phyloP scores from a whole-genome alignment of 1,140 invertebrate genomes.

The Nephotettix cincticeps region DNA sequence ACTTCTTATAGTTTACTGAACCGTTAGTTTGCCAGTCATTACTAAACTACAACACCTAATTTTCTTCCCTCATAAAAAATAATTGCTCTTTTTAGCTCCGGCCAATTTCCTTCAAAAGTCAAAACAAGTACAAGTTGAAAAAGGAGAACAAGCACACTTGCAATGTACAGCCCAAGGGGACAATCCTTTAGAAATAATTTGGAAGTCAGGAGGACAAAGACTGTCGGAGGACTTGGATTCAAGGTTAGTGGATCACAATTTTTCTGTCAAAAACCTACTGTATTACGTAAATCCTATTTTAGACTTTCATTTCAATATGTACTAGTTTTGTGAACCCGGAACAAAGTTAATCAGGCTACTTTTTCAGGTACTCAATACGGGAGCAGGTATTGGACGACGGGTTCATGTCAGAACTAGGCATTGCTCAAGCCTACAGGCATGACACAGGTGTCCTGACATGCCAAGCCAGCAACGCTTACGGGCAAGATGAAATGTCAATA shows the following conservation, averaged over 20 bases:
- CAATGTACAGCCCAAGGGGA: constrained; percentile 88
- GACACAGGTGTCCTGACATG: constrained; percentile 90
- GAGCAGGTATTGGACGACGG: constrained; percentile 76
- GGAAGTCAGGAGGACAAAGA: constrained; percentile 56
- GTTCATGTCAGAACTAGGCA: constrained; percentile 79
- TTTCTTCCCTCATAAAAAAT: too few species aligned
- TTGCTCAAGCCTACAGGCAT: constrained; percentile 78
- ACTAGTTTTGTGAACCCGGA: too few species aligned
- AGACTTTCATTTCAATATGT: too few species aligned
- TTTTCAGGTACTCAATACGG: constrained; percentile 60
- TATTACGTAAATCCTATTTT: too few species aligned
- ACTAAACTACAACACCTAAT: too few species aligned
- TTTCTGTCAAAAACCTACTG: too few species aligned
- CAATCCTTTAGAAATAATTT: constrained; percentile 81
- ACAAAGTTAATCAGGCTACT: too few species aligned
- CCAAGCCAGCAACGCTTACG: constrained; percentile 83
- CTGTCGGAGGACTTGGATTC: constrained; percentile 66
- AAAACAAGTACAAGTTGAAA: constrained; percentile 69
- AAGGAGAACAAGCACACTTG: constrained; percentile 72
- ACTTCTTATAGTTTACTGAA: too few species aligned
- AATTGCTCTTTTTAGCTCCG: constrained; percentile 62
- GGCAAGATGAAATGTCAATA: constrained; percentile 87
- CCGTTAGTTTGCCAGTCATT: too few species aligned
- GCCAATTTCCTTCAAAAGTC: constrained; percentile 79
- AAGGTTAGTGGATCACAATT: constrained; percentile 47